Base-by-base conservation (phyloP, 2,888 invertebrate species). In the Cheilosia pagana region DNA sequence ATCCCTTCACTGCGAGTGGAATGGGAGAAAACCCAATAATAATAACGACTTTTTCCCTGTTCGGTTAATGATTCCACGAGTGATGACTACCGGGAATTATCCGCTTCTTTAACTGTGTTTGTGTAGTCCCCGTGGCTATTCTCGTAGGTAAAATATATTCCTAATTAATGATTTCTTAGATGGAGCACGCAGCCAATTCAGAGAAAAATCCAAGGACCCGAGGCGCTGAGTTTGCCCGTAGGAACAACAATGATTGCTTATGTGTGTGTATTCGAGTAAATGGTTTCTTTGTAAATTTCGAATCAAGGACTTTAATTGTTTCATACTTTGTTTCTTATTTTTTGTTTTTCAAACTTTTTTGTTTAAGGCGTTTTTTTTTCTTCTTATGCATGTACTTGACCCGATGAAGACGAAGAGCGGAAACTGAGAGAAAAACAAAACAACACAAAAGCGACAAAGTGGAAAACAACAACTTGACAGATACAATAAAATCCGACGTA, bases 61-160 rank as follows among this genome's bases (percentile, higher is more conserved):
- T 52, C 52, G 25, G 48, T 63, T 70, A 76, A 81, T 68, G 75
- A 75, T 62, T 62, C 60, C 3, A 50, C 16, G 55, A 75, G 55
- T 68, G 55, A 68, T 76, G 62, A 63, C 14, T 70, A 35, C 48
- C 23, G 53, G 52, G 31, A 5, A 41, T 62, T 31, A 68, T 57
- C 62, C 39, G 48, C 28, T 60, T 16, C n/a, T 60, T 57, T 55
- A 55, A 25, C 45, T 43, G 53, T 16, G 14, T n/a, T n/a, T 16
- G 14, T 35, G 53, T 75, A 28, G 7, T 28, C 31, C 39, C 21
- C n/a, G 28, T 48, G 28, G 70, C 70, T 28, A 35, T 48, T 50
- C 23, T 43, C 39, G 12, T n/a, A 53, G 23, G 63, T 31, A 43
- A 31, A 21, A 41, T 57, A 19, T 45, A 48, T 65, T 6, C n/a